Conservation (phyloP, 2,797 vertebrate species). For the Mycteria americana region DNA sequence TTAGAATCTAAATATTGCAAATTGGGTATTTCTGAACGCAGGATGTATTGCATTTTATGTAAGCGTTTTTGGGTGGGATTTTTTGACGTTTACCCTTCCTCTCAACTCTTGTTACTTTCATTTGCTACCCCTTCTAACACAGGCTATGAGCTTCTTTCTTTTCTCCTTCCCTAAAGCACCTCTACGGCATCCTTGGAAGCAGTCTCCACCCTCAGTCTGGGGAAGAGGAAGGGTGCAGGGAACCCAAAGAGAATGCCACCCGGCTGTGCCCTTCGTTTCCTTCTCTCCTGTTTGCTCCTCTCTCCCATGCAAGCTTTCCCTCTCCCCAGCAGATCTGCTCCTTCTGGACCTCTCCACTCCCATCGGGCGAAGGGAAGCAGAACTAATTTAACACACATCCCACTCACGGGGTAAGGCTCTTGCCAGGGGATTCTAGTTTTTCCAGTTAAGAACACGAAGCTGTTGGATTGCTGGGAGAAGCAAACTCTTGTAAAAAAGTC, state of each 20-base stretch:
- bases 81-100: neutral
- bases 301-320: neutral
- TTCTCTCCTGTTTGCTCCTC: neutral
- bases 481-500: neutral
- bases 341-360: neutral
- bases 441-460: neutral
- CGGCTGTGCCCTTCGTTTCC: rapidly evolving
- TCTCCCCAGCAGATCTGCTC: neutral
- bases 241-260: neutral
- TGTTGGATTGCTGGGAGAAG: neutral
- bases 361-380: rapidly evolving
- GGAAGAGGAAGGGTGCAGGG: neutral
- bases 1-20: constrained; percentile 13
- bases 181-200: neutral
- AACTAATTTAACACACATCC: neutral
- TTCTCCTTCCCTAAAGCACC: neutral
- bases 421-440: neutral
- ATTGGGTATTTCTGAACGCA: neutral
- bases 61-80: neutral
- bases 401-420: neutral
- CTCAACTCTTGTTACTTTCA: neutral
- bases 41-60: neutral
- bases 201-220: neutral
- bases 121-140: neutral
- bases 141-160: neutral